A percentile compares a stretch with the other conserved stretches of the same genome.
Evolutionary conservation across 2,113 vertebrate species (phyloP).

Genomic region (Atractosteus spatula): DNA sequence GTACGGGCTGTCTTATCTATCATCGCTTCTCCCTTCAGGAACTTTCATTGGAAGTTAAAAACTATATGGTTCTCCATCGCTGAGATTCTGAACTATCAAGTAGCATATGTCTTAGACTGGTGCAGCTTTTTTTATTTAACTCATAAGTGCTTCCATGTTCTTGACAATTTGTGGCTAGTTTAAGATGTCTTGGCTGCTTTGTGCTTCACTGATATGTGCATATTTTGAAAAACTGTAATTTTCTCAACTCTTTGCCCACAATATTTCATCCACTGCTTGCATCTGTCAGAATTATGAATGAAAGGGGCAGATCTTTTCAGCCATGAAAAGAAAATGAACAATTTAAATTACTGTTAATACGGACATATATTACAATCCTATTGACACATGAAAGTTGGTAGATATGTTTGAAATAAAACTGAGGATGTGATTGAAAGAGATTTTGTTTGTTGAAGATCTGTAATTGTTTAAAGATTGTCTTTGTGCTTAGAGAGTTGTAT

Average conservation of each 20-base stretch:
- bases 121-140: slow-evolving; percentile 69
- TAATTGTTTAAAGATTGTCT: slow-evolving; percentile 10
- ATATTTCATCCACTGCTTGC: slow-evolving; percentile 30
- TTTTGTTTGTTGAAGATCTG: neutral
- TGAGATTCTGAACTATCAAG: slow-evolving; percentile 37
- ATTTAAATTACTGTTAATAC: slow-evolving; percentile 20
- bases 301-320: slow-evolving; percentile 35
- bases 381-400: slow-evolving; percentile 22
- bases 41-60: slow-evolving; percentile 36
- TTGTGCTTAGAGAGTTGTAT: neutral
- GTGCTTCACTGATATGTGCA: slow-evolving; percentile 46
- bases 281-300: slow-evolving; percentile 34
- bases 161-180: slow-evolving; percentile 64
- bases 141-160: slow-evolving; percentile 68
- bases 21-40: slow-evolving; percentile 34
- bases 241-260: slow-evolving; percentile 24
- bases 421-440: slow-evolving; percentile 14
- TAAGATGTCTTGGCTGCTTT: slow-evolving; percentile 65
- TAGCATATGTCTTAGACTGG: slow-evolving; percentile 46
- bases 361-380: slow-evolving; percentile 22
- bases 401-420: slow-evolving; percentile 16
- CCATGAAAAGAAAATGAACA: slow-evolving; percentile 23
- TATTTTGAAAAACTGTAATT: slow-evolving; percentile 51
- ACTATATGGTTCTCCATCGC: slow-evolving; percentile 30
- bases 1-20: slow-evolving; percentile 28